A percentile compares a stretch with the other conserved stretches of the same genome.
Evolutionary conservation across 2,888 invertebrate genomes (phyloP).

Genomic region (Epinotia ramella): DNA sequence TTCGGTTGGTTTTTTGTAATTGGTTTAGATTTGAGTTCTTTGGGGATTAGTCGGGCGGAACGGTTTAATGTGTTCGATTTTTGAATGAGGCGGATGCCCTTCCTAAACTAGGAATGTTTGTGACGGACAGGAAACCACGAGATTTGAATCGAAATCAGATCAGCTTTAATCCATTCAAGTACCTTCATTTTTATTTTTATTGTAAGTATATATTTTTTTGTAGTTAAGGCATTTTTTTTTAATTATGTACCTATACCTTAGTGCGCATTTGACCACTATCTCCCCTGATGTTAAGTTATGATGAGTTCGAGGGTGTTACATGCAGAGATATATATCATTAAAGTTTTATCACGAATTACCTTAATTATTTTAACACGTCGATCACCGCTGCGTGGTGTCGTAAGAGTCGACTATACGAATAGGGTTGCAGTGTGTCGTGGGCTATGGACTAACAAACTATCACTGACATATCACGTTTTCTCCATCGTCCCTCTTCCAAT

Average conservation of each 20-base stretch:
- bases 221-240: too few species aligned
- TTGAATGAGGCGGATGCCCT: conserved; percentile 71
- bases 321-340: too few species aligned
- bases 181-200: not conserved
- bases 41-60: conserved; percentile 70
- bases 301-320: too few species aligned
- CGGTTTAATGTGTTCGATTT: conserved; percentile 64
- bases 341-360: too few species aligned
- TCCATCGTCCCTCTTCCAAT: not conserved
- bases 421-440: too few species aligned
- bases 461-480: not conserved
- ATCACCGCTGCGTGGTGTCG: too few species aligned
- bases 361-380: too few species aligned
- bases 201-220: not conserved
- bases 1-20: conserved; percentile 62
- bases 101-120: conserved; percentile 55
- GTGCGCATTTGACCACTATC: too few species aligned
- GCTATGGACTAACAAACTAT: too few species aligned
- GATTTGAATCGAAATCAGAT: conserved; percentile 47
- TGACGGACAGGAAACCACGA: conserved; percentile 55
- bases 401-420: too few species aligned
- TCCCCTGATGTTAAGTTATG: too few species aligned
- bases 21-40: conserved; percentile 72
- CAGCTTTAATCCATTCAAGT: conserved; percentile 9
- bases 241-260: too few species aligned